A percentile compares a stretch with the other conserved stretches of the same genome.
These are phyloP conservation scores for Cygnus atratus DNA, from an alignment of 2,113 vertebrate species.

Conservation along the genomic window DNA sequence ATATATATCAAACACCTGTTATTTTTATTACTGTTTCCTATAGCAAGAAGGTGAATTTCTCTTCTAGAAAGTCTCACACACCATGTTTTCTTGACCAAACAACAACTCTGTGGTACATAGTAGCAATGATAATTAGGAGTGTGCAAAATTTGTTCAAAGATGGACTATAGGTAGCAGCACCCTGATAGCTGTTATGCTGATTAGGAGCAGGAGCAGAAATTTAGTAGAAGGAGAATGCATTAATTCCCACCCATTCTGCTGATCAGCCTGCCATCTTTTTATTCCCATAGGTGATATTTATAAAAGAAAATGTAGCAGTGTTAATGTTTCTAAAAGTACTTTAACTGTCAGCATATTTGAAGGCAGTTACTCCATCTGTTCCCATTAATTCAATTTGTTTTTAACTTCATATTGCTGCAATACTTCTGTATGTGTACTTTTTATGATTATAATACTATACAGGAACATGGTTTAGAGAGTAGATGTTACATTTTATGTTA, in stretches of 20 bases:
- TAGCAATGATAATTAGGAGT: neutral
- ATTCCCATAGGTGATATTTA: conserved; percentile 18
- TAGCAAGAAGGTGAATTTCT: neutral
- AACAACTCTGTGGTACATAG: neutral
- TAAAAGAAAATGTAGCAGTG: neutral
- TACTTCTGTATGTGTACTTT: neutral
- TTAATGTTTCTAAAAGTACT: conserved; percentile 14
- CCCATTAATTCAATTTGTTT: conserved; percentile 52
- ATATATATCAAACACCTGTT: neutral
- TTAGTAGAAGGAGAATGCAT: neutral
- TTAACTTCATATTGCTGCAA: conserved; percentile 2
- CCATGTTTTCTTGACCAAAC: neutral
- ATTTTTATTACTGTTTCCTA: neutral
- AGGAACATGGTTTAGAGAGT: neutral
- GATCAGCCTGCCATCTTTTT: conserved; percentile 3
- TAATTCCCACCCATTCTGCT: neutral
- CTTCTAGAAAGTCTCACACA: neutral
- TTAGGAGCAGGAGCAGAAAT: neutral
- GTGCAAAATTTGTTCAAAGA: neutral
- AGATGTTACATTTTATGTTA: neutral
- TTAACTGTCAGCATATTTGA: conserved; percentile 6
- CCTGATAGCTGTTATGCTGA: neutral
- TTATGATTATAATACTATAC: neutral
- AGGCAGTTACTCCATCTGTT: conserved; percentile 17
- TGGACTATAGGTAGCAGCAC: neutral